Conservation (phyloP, 2,113 vertebrate genomes). For the Rhodinocichla rosea region DNA sequence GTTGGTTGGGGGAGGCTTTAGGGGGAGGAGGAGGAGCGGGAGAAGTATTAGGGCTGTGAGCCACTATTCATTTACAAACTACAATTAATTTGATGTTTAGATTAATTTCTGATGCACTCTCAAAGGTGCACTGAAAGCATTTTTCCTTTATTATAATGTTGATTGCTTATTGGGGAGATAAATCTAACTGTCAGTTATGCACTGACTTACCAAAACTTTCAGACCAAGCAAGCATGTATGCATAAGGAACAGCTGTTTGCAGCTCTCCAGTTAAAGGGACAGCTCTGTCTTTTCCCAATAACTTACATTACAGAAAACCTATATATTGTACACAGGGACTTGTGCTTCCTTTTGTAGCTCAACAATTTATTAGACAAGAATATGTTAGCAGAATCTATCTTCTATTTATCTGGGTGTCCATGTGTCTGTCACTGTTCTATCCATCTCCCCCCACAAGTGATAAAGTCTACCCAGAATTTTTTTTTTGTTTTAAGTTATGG, state of each 20-base stretch:
- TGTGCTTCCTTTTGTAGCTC: conserved; percentile 6
- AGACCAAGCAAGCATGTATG: conserved; percentile 67
- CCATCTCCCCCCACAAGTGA: neutral
- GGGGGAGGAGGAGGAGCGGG: conserved; percentile 29
- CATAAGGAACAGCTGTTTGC: conserved; percentile 62
- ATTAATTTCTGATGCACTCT: conserved; percentile 78
- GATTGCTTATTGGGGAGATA: conserved; percentile 77
- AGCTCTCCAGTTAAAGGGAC: conserved; percentile 49
- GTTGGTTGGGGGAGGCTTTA: conserved; percentile 41
- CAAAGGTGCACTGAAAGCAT: conserved; percentile 77
- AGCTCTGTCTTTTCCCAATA: conserved; percentile 21
- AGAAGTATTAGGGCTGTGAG: conserved; percentile 69
- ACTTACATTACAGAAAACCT: conserved; percentile 30
- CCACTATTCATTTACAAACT: conserved; percentile 75
- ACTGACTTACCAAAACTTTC: conserved; percentile 75
- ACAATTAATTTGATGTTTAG: conserved; percentile 80
- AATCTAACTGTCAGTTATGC: conserved; percentile 76
- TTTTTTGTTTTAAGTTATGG: neutral
- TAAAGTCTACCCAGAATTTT: neutral
- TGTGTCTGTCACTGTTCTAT: neutral
- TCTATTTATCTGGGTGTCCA: neutral
- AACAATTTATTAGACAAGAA: conserved; percentile 19
- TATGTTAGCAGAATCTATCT: neutral
- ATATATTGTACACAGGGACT: neutral
- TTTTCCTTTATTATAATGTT: conserved; percentile 78